Conservation (phyloP, 1,140 invertebrate genomes). For the Ericerus pela region DNA sequence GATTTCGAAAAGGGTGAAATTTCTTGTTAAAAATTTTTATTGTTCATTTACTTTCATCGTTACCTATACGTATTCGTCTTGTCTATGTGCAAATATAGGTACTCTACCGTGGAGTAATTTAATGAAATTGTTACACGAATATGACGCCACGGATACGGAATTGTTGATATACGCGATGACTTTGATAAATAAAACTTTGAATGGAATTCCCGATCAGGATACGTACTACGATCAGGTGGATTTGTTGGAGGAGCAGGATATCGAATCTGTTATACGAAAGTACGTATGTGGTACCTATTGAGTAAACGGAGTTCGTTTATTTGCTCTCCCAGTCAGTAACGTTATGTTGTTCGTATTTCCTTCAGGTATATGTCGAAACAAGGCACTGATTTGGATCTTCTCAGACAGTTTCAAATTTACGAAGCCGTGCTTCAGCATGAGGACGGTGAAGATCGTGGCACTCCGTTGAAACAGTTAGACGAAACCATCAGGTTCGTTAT, state of each 20-base stretch:
- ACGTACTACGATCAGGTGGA: constrained; percentile 98
- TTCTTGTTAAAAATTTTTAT: too few species aligned
- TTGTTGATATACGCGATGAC: constrained; percentile 91
- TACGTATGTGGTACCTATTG: constrained; percentile 20
- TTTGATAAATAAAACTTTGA: constrained; percentile 89
- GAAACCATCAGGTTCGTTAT: constrained; percentile 52
- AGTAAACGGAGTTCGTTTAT: neutral
- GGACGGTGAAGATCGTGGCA: constrained; percentile 60
- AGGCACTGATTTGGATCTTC: constrained; percentile 80
- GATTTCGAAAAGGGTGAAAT: too few species aligned
- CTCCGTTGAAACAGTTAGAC: constrained; percentile 54
- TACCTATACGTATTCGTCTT: too few species aligned
- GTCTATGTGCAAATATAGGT: constrained; percentile 31
- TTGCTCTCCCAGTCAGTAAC: too few species aligned
- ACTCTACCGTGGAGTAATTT: constrained; percentile 60
- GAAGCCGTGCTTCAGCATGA: constrained; percentile 84
- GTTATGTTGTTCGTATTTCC: too few species aligned
- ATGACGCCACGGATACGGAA: constrained; percentile 88
- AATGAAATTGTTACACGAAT: constrained; percentile 83
- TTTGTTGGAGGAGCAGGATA: constrained; percentile 86
- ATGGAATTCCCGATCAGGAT: constrained; percentile 91
- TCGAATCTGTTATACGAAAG: constrained; percentile 78
- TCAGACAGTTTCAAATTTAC: constrained; percentile 88
- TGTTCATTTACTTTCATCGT: too few species aligned
- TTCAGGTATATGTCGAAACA: constrained; percentile 74